Base-by-base conservation (phyloP, 2,113 vertebrate genomes). In the Brachypodius melanocephalos region DNA sequence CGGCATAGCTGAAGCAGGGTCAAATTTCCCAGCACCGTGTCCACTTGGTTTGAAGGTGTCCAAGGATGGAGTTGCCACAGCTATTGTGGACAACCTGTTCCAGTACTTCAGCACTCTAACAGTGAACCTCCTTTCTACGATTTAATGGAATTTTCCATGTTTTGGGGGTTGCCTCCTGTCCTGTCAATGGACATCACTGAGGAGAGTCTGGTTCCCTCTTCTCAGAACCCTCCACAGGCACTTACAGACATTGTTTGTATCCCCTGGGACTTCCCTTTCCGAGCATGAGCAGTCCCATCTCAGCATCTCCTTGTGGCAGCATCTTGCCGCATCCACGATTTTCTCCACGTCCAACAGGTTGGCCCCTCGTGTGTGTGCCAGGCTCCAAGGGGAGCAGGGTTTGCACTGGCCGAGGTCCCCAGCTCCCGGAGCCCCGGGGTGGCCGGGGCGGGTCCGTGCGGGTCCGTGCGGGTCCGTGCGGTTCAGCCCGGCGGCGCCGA, bases 321-420 rank as follows among this genome's bases (percentile, higher is more conserved):
- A 18, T n/a, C 75, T 75, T 8, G 7, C n/a, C 16, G 19, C 66
- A 10, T 28, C 57, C 20, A 0, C 3, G 82, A 17, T 77, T 59
- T 63, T 8, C 48, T 8, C 62, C 3, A 0, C 0, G 6, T 17
- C 12, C 29, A 59, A 65, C 7, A 2, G 31, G 3, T 12, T 1
- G 1, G 6, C 10, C 67, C 36, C 54, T 38, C 9, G 6, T 6
- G 4, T 1, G 31, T 49, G 10, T 28, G 40, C 63, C 34, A 34
- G 32, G 15, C 40, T 59, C 9, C 18, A 0, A 11, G 71, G 36
- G 5, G 3, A 65, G 32, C 8, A 31, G 43, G 32, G 2, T 18
- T 43, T 45, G 31, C 20, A 0, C 0, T 13, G 58, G 3, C 34
- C 17, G 9, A 32, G 79, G 13, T 75, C 9, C 62, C 1, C 2